phyloP scores from a whole-genome alignment of 2,888 invertebrate species.

The Steinernema hermaphroditum region DNA sequence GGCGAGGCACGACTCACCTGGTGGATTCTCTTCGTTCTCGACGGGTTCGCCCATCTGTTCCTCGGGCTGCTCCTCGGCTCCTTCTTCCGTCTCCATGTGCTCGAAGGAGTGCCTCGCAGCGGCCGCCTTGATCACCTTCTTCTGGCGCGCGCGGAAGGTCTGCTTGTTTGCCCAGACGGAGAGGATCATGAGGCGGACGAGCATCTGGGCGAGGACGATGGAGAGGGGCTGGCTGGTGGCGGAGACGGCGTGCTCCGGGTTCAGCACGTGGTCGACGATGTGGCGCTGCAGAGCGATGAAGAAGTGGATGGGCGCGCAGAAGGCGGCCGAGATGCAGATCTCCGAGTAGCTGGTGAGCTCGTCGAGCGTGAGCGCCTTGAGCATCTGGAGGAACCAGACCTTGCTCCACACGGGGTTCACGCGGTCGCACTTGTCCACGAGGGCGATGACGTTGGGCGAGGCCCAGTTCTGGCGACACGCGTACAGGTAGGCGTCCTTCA shows the following conservation, averaged over 20 bases:
- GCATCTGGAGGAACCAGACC: constrained; percentile 45
- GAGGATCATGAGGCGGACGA: constrained; percentile 44
- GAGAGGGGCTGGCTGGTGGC: constrained; percentile 39
- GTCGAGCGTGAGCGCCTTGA: constrained; percentile 43
- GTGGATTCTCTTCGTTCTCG: too few species aligned
- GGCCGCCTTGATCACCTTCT: neutral
- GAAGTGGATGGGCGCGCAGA: constrained; percentile 40
- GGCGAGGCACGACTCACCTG: too few species aligned
- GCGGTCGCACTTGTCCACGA: constrained; percentile 39
- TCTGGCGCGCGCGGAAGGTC: constrained; percentile 23
- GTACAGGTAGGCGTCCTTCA: constrained; percentile 46
- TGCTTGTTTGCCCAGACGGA: constrained; percentile 47
- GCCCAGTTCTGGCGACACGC: constrained; percentile 48
- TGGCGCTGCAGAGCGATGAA: constrained; percentile 36
- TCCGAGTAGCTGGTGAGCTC: constrained; percentile 47
- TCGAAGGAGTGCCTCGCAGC: neutral
- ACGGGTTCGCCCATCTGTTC: too few species aligned
- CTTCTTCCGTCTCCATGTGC: neutral
- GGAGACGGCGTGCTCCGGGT: constrained; percentile 23
- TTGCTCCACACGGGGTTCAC: constrained; percentile 31
- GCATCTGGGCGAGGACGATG: constrained; percentile 43
- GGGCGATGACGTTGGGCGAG: constrained; percentile 44
- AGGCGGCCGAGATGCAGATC: constrained; percentile 44
- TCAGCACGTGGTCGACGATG: constrained; percentile 34
- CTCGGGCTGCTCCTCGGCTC: too few species aligned